phyloP scores from a whole-genome alignment of 2,888 invertebrate species.

The Leuctra nigra region DNA sequence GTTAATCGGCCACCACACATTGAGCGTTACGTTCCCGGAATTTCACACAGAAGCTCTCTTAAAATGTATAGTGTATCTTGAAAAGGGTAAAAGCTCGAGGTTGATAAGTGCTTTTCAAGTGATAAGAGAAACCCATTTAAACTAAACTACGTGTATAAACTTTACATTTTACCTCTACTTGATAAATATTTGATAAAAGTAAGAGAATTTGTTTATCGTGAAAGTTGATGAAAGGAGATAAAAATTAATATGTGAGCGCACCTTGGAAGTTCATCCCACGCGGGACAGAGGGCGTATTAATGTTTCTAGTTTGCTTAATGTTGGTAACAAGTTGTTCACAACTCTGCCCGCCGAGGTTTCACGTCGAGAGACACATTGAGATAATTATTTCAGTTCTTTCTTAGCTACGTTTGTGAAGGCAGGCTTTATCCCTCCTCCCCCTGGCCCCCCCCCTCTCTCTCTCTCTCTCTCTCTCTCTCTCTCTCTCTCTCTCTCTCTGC shows the following conservation, averaged over 20 bases:
- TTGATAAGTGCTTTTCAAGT: background rate
- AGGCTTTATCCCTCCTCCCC: too few relatives aligned
- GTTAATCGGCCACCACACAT: conserved; percentile 5
- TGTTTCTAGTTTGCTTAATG: background rate
- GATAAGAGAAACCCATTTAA: too few relatives aligned
- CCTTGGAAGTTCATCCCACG: background rate
- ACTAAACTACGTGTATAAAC: too few relatives aligned
- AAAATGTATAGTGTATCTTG: conserved; percentile 7
- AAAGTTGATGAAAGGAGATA: conserved; percentile 10
- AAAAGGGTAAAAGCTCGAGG: background rate
- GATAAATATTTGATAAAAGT: too few relatives aligned
- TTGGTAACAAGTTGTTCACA: background rate
- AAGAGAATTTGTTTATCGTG: conserved; percentile 15
- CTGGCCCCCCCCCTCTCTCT: too few relatives aligned
- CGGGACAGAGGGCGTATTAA: conserved; percentile 7
- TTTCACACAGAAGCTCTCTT: too few relatives aligned
- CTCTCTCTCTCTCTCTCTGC: too few relatives aligned
- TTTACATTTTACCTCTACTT: too few relatives aligned
- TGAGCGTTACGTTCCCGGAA: too few relatives aligned
- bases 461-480: too few relatives aligned
- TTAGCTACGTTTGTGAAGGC: too few relatives aligned
- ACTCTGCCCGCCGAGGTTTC: background rate
- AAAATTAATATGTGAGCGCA: conserved; percentile 2
- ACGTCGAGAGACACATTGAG: background rate
- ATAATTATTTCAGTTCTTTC: background rate